These are phyloP conservation scores for Drosophila infuscata DNA, from an alignment of 2,888 invertebrate genomes.

Conservation along the genomic window DNA sequence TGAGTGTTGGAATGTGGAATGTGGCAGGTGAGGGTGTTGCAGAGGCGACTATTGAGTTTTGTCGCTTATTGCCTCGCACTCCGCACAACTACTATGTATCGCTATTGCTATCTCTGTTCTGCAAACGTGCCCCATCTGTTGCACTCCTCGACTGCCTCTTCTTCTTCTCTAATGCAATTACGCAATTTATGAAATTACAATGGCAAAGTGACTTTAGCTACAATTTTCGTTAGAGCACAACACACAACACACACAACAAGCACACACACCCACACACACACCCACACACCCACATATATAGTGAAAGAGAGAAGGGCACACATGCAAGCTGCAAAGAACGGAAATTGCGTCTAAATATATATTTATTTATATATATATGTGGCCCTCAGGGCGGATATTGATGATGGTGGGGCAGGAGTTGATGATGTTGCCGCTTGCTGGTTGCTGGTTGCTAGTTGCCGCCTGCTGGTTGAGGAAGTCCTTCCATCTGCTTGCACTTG, in stretches of 20 bases:
- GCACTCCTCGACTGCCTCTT: background rate
- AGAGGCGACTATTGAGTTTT: slow-evolving; percentile 48
- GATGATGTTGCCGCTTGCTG: slow-evolving; percentile 27
- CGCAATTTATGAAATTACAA: slow-evolving; percentile 73
- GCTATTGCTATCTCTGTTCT: background rate
- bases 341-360: slow-evolving; percentile 55
- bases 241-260: background rate
- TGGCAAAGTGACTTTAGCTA: slow-evolving; percentile 58
- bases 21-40: background rate
- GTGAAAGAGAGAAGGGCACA: background rate
- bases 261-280: slow-evolving; percentile 8
- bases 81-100: background rate
- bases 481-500: slow-evolving; percentile 1
- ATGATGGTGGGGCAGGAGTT: slow-evolving; percentile 30
- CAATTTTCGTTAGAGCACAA: slow-evolving; percentile 48
- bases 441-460: background rate
- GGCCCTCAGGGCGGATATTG: slow-evolving; percentile 39
- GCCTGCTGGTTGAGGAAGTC: background rate
- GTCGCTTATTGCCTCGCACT: slow-evolving; percentile 39
- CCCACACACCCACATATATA: background rate
- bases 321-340: slow-evolving; percentile 34
- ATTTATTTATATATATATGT: background rate
- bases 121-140: background rate
- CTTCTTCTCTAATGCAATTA: slow-evolving; percentile 59
- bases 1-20: too few relatives aligned